Base-by-base conservation (phyloP, 2,113 vertebrate species). In the Podiceps cristatus region DNA sequence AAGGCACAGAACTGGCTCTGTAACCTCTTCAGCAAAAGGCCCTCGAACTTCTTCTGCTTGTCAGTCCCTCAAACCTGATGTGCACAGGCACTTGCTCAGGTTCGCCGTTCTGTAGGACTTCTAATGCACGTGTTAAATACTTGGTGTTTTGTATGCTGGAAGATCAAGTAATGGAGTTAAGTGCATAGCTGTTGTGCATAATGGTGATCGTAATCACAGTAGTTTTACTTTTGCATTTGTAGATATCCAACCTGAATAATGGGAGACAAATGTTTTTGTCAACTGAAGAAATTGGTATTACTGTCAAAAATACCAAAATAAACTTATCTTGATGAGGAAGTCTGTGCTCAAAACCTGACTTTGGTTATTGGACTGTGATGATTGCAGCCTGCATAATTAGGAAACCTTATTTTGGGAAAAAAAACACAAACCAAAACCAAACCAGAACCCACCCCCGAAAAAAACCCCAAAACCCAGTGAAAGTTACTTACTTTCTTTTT, bases 81-180 rank as follows among this genome's bases (percentile, higher is more conserved):
- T 0, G 0, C 20, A 7, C 6, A 12, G 31, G 29, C 8, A 12
- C 10, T 1, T 1, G 0, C 3, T 76, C 24, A 29, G 24, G 17
- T 77, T 80, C 71, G 82, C 40, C 67, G 45, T 19, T 42, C 64
- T 66, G 40, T 23, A 35, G 67, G 49, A 31, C 22, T 64, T 86
- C 0, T 31, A 63, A 3, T 0, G 0, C 59, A 37, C n/a, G 7
- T 0, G 0, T 58, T 42, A 40, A 42, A 24, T 58, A 14, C 25
- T 31, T 66, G 31, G 24, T 71, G 23, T n/a, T 90, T 35, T 24
- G 22, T 31, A 0, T 40, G 5, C 14, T 42, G 58, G 67, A 78
- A 80, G 63, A 45, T 79, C 2, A 18, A 37, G 25, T 33, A 50
- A 16, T 2, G 8, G 73, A 88, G 62, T 45, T 71, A 49, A 45